phyloP scores from a whole-genome alignment of 2,797 vertebrate genomes.

The Taeniopygia guttata region DNA sequence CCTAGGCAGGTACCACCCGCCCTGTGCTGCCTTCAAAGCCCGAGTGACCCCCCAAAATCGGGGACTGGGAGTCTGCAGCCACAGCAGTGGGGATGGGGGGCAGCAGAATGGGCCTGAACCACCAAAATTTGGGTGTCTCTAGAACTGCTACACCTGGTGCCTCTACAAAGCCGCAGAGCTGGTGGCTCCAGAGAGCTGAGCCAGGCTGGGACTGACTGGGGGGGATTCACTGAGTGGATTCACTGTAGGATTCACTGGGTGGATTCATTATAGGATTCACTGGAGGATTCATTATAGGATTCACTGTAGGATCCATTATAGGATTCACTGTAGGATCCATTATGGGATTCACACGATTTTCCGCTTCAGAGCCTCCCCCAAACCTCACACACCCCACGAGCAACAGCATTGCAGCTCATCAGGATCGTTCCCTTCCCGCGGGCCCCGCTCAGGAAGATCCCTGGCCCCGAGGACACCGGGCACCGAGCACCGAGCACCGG shows the following conservation, averaged over 20 bases:
- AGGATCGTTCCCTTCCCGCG: background rate
- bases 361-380: background rate
- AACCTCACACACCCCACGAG: background rate
- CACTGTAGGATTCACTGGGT: too few species aligned
- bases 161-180: fast-evolving
- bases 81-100: fast-evolving
- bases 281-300: too few species aligned
- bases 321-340: too few species aligned
- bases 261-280: too few species aligned
- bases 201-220: background rate
- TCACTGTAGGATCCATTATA: too few species aligned
- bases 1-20: background rate
- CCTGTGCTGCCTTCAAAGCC: fast-evolving
- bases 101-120: background rate
- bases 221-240: background rate
- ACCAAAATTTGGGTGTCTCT: background rate
- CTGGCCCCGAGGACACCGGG: too few species aligned
- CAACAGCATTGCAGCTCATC: background rate
- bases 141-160: fast-evolving
- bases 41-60: background rate
- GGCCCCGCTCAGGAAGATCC: background rate
- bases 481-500: too few species aligned
- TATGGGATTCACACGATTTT: fast-evolving
- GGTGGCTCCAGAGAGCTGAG: background rate
- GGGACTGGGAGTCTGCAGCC: background rate